Percentiles rank a stretch among this genome's conserved stretches.
Conservation (phyloP, 2,113 vertebrate genomes). For the Apodemus speciosus region DNA sequence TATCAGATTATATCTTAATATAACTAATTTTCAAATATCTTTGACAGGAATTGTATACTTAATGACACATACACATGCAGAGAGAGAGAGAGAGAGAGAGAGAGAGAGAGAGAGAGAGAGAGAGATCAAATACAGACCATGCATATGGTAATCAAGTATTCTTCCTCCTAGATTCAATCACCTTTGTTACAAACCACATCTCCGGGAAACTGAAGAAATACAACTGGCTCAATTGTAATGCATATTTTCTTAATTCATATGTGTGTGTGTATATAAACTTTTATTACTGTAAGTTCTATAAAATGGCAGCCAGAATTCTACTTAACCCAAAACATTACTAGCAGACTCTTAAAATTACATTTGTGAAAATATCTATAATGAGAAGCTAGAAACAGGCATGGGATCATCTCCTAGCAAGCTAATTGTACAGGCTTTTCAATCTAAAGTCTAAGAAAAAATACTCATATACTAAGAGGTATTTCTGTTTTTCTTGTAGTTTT, state of each 20-base stretch:
- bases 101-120: not conserved
- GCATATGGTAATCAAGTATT: not conserved
- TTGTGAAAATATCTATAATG: not conserved
- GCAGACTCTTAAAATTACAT: not conserved
- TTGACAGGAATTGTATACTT: not conserved
- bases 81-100: fast-evolving
- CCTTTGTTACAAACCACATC: not conserved
- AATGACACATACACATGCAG: not conserved
- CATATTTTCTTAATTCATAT: not conserved
- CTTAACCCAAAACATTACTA: not conserved
- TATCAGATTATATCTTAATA: not conserved
- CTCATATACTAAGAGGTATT: not conserved
- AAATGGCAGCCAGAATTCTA: not conserved
- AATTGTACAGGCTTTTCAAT: not conserved
- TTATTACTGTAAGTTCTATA: not conserved
- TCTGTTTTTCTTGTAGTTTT: not conserved
- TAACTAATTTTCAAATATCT: not conserved
- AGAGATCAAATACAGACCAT: not conserved
- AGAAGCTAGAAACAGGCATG: not conserved
- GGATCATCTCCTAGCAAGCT: not conserved
- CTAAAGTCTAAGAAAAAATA: not conserved
- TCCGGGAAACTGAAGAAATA: not conserved
- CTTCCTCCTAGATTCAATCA: fast-evolving
- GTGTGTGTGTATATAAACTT: not conserved
- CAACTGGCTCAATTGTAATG: not conserved